Base-by-base conservation (phyloP, 2,797 vertebrate species). In the Podarcis siculus region DNA sequence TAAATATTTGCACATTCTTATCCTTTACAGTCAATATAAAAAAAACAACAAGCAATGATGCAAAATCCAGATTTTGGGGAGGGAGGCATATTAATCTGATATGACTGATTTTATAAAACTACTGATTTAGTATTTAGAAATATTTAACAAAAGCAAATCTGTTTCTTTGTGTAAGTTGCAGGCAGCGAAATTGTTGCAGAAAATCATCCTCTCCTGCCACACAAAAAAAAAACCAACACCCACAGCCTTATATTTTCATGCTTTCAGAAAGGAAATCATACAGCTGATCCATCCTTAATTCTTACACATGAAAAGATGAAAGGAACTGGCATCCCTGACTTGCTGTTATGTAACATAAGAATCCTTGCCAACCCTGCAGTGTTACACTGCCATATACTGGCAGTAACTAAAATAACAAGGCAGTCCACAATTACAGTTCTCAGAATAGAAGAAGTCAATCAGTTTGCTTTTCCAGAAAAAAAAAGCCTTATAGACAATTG, bases 361-460 rank as follows among this genome's bases (percentile, higher is more conserved):
- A 25, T 87, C 75, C 7, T n/a, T 82, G 89, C 58, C 77, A 87
- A 66, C 49, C 55, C 67, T 83, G 25, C 85, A 39, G 35, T 86
- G 89, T 66, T 79, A 83, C 25, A 87, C 37, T 83, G 89, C 81
- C 66, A 73, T 86, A 83, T 87, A 86, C 81, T 83, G 85, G 85
- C 80, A 90, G 67, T 4, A 79, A 83, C 23, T 73, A 87, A 79
- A 83, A 79, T n/a, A 87, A 87, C 73, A 83, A 35, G 80, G 39
- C 75, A 78, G 23, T 64, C 66, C 66, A 89, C 67, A 71, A 89
- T 78, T 78, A 79, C 8, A 82, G 21, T 78, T 61, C 64, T 64
- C 45, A 37, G 25, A 55, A 80, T 30, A 67, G 55, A 73, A 79
- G 30, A 30, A 78, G 15, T 32, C 35, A 58, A 32, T 21, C 15